These are phyloP conservation scores for Zootermopsis nevadensis DNA, from an alignment of 2,888 invertebrate genomes.

Conservation along the genomic window DNA sequence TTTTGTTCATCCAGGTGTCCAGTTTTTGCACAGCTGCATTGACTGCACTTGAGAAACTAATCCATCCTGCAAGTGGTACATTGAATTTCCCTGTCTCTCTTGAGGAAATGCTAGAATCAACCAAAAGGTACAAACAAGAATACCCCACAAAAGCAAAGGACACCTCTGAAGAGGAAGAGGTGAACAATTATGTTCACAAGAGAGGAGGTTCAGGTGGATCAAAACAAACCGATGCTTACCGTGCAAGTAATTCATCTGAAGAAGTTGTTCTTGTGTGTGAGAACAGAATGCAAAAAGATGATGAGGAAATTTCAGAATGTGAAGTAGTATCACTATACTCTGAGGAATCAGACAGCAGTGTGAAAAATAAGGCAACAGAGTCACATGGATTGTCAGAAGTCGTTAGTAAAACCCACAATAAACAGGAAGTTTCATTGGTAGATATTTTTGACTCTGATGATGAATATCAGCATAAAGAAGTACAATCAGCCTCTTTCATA, in stretches of 20 bases:
- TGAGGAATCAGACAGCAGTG: constrained; percentile 8
- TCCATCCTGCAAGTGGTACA: constrained; percentile 25
- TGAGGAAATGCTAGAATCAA: constrained; percentile 27
- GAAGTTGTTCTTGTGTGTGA: neutral
- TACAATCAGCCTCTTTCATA: neutral
- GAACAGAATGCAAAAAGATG: neutral
- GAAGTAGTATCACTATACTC: constrained; percentile 6
- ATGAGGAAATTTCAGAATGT: neutral
- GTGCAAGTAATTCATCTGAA: neutral
- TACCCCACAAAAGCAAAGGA: neutral
- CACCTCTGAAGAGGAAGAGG: neutral
- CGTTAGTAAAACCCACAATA: neutral
- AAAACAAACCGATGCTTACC: neutral
- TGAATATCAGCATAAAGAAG: neutral
- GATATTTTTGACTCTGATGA: neutral
- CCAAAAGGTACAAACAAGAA: constrained; percentile 5
- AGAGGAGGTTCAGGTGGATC: neutral
- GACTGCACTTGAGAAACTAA: constrained; percentile 35
- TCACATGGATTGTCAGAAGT: neutral
- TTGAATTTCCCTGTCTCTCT: constrained; percentile 42
- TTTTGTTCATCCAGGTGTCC: constrained; percentile 35
- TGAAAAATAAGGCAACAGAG: neutral
- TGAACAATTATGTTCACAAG: neutral
- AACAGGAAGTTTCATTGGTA: neutral
- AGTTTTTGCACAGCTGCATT: constrained; percentile 39